Evolutionary conservation across 2,797 vertebrate genomes (phyloP), one percentile per base, ranked within the genome.

Genomic region (Chaetodon trifasciatus): DNA sequence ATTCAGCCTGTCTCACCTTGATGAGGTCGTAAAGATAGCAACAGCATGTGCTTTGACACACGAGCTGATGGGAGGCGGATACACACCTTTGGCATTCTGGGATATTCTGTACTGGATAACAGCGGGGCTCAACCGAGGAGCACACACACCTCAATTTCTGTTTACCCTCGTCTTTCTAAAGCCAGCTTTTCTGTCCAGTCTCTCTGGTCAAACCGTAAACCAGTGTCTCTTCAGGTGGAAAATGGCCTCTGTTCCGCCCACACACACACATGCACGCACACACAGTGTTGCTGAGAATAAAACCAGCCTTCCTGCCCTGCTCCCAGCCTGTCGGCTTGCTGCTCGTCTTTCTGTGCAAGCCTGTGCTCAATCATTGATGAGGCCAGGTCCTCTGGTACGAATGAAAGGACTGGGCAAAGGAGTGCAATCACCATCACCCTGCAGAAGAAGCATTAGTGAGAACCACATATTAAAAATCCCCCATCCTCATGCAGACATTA

Each of bases 281-380:
- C 32, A 39, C 39, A 76, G 15, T 15, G 19, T 44, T 56, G 21
- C 78, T 72, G 74, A 72, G 82, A 84, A 79, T 89, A 90, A 86
- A 91, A 85, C 60, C 56, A 44, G 78, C 75, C 61, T 65, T 79
- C 66, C 79, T 52, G 81, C 50, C 47, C 35, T 21, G 46, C 57
- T 72, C 61, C 40, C 63, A 62, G 63, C 74, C 75, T 92, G 88
- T 85, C 77, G 32, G 70, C 70, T 92, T 17, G 17, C 83, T 64
- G 68, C 85, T 85, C 61, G 47, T 90, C 86, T 88, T 67, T 76
- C 72, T 88, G 86, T 72, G 74, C 82, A 58, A 81, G 60, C 74
- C 70, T 21, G 5, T 12, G 52, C 82, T 91, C 83, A 88, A 92
- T 94, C 92, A 91, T 89, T 92, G 83, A 93, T 91, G 91, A 93